Percentiles rank a stretch among this genome's conserved stretches.
phyloP scores from a whole-genome alignment of 2,797 vertebrate species.

The Epinephelus coioides region DNA sequence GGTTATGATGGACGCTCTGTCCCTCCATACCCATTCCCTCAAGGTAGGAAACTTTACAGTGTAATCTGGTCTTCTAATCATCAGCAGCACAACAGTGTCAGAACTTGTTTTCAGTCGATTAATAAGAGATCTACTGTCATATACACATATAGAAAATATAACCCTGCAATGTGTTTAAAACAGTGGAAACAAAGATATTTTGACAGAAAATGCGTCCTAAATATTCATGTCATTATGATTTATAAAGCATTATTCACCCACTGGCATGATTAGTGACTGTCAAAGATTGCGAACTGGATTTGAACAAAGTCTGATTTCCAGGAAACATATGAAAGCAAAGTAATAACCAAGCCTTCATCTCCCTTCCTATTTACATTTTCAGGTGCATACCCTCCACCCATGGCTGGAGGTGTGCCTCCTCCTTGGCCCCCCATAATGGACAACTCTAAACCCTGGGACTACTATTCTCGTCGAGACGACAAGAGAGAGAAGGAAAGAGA shows the following conservation, averaged over 20 bases:
- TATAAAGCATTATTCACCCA: not conserved
- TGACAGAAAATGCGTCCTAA: not conserved
- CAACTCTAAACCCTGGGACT: slow-evolving; percentile 86
- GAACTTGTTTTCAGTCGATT: not conserved
- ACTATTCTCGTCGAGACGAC: slow-evolving; percentile 86
- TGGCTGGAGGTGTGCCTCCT: slow-evolving; percentile 80
- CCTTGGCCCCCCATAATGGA: slow-evolving; percentile 86
- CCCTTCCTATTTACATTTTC: not conserved
- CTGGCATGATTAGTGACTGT: not conserved
- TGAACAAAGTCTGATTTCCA: not conserved
- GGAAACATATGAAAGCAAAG: not conserved
- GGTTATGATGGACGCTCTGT: slow-evolving; percentile 85
- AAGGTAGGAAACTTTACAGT: slow-evolving; percentile 73
- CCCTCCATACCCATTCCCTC: slow-evolving; percentile 84
- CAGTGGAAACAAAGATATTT: not conserved
- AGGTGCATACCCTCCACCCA: slow-evolving; percentile 86
- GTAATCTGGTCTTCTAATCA: not conserved
- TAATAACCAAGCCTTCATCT: not conserved
- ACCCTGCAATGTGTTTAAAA: not conserved
- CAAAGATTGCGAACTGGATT: not conserved
- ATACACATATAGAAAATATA: not conserved
- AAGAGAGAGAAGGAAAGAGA: slow-evolving; percentile 87
- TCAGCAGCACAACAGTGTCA: not conserved
- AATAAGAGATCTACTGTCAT: not conserved
- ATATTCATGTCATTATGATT: not conserved